phyloP scores from a whole-genome alignment of 37 sponge, comb jelly and placozoan genomes.

The Diacarnus erythraeanus region DNA sequence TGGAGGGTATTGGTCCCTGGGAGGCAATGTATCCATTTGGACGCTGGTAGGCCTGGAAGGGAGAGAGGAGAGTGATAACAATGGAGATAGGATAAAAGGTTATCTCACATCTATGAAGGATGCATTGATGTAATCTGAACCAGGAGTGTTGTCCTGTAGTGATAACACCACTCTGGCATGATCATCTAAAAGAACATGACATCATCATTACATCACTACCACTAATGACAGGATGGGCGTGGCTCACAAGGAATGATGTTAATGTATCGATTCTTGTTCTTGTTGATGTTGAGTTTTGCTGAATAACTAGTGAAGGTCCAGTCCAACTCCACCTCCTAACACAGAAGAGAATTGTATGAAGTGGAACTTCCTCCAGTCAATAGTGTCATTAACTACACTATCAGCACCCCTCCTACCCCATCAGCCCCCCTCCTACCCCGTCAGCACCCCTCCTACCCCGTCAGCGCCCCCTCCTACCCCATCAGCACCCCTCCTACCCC shows the following conservation, averaged over 20 bases:
- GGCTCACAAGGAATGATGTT: constrained; percentile 77
- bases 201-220: not conserved
- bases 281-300: constrained; percentile 65
- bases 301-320: constrained; percentile 66
- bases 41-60: constrained; percentile 29
- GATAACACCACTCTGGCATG: constrained; percentile 60
- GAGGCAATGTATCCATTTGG: constrained; percentile 61
- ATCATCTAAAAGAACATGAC: constrained; percentile 35
- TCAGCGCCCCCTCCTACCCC: too few relatives aligned
- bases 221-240: not conserved
- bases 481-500: too few relatives aligned
- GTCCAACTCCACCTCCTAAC: constrained; percentile 69
- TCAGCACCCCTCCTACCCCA: too few relatives aligned
- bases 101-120: constrained; percentile 69
- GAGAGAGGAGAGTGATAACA: not conserved
- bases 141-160: constrained; percentile 58
- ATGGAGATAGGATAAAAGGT: not conserved
- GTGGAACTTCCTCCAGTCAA: too few relatives aligned
- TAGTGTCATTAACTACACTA: too few relatives aligned
- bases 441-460: too few relatives aligned
- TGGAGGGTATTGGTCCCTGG: constrained; percentile 61
- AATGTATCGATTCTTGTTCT: constrained; percentile 77
- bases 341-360: too few relatives aligned
- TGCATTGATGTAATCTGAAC: constrained; percentile 78
- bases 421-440: too few relatives aligned